Evolutionary conservation across 92 coral and sea anemone genomes (phyloP).

Genomic region (Ricordea florida): DNA sequence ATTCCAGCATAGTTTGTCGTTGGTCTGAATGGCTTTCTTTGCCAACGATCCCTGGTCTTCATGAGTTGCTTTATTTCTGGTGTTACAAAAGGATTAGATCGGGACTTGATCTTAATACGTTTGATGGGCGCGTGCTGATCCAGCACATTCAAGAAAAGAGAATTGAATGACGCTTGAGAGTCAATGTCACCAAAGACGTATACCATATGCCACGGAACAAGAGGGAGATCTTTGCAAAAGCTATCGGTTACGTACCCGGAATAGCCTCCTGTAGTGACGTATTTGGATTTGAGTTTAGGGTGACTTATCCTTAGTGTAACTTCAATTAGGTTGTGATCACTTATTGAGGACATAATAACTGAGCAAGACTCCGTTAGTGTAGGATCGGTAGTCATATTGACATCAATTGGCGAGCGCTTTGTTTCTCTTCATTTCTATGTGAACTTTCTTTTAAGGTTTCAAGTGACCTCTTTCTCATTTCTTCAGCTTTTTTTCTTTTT

Average conservation of each 20-base stretch:
- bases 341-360: slow-evolving; percentile 39
- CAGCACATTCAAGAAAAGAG: slow-evolving; percentile 10
- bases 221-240: slow-evolving; percentile 14
- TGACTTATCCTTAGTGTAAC: slow-evolving; percentile 14
- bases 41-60: slow-evolving; percentile 54
- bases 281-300: slow-evolving; percentile 25
- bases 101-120: slow-evolving; percentile 34
- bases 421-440: slow-evolving; percentile 39
- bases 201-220: slow-evolving; percentile 28
- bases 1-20: slow-evolving; percentile 48
- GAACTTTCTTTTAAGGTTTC: slow-evolving; percentile 46
- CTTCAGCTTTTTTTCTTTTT: slow-evolving; percentile 21
- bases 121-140: slow-evolving; percentile 19
- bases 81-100: slow-evolving; percentile 25
- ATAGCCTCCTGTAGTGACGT: slow-evolving; percentile 25
- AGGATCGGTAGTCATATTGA: slow-evolving; percentile 22
- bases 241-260: slow-evolving; percentile 24
- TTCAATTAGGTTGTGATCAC: slow-evolving; percentile 45
- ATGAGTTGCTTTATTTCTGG: slow-evolving; percentile 47
- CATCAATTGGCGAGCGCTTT: slow-evolving; percentile 34
- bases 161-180: slow-evolving; percentile 6
- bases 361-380: slow-evolving; percentile 45
- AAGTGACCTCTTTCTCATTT: slow-evolving; percentile 35
- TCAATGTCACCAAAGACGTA: slow-evolving; percentile 12
- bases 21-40: slow-evolving; percentile 47